Evolutionary conservation across 2,113 vertebrate species (phyloP).

Genomic region (Narcine bancroftii): DNA sequence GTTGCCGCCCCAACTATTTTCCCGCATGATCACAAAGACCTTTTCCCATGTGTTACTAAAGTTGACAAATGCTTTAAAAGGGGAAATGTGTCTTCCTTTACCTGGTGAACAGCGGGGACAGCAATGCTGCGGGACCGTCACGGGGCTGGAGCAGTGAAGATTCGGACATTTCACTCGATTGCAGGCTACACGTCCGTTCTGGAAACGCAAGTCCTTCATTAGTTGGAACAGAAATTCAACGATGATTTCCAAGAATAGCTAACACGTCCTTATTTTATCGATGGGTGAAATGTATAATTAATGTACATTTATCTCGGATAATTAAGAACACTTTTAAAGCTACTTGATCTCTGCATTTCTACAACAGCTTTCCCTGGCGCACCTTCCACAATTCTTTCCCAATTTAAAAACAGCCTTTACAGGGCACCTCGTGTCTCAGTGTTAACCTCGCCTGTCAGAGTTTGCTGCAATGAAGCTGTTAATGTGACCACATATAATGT

Average conservation of each 20-base stretch:
- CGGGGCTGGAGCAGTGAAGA: slow-evolving; percentile 60
- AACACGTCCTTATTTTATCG: not conserved
- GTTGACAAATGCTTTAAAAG: no score
- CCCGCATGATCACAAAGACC: not conserved
- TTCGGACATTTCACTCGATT: slow-evolving; percentile 66
- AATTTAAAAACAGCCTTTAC: not conserved
- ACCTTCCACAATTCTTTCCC: not conserved
- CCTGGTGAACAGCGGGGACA: slow-evolving; percentile 65
- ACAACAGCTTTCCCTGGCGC: not conserved
- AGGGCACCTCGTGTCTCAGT: not conserved
- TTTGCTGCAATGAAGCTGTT: not conserved
- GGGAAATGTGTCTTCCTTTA: slow-evolving; percentile 45
- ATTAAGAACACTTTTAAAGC: not conserved
- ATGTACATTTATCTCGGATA: not conserved
- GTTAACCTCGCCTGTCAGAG: not conserved
- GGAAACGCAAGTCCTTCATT: slow-evolving; percentile 39
- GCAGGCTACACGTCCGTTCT: slow-evolving; percentile 68
- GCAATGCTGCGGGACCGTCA: slow-evolving; percentile 64
- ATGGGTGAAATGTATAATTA: not conserved
- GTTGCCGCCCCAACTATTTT: not conserved
- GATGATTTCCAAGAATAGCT: not conserved
- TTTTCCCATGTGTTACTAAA: not conserved
- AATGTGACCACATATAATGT: not conserved
- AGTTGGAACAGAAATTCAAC: not conserved
- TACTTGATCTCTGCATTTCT: not conserved